Evolutionary conservation across 2,888 invertebrate genomes (phyloP), one percentile per base, ranked within the genome.

Genomic region (Caenorhabditis sp.): DNA sequence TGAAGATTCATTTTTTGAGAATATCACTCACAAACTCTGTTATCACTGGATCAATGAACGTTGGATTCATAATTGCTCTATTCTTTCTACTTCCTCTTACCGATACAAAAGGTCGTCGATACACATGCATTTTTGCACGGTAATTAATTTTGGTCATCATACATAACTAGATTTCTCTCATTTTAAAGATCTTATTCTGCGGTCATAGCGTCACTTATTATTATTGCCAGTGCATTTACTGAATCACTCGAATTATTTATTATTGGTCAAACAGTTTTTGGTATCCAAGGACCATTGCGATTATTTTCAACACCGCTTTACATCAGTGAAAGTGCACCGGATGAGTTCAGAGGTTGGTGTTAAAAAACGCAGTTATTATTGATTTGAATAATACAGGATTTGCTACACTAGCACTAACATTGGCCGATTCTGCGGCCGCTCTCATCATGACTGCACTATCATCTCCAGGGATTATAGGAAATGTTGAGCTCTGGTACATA

Each of bases 251-350:
- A 79, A 57, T 26, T 79, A 0, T 79, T 71, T 36, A 52, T 77
- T 7, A 38, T 79, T 36, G 71, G 64, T 12, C 72, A 74, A 31
- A 27, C 67, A 10, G 7, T 70, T 20, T 59, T 61, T 23, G 72
- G 73, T 1, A 17, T 56, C 0, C 59, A 62, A 17, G 12, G 65
- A 0, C 74, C 74, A 1, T n/a, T 76, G 1, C 57, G 64, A 0
- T 62, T 65, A 38, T 73, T 74, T 36, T 71, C 71, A 1, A 70
- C 70, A 1, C 20, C 63, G 7, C 23, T 79, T 1, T 79, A 62
- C 52, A 60, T 79, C 23, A 69, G 68, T 0, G 79, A 79, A 56
- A 75, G 76, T 59, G 64, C 75, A 21, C 70, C 79, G 27, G 79
- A 79, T 43, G 59, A 64, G 21, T 60, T 59, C 36, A 26, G 73